Base-by-base conservation (phyloP, 30 jellyfish, hydroid and myxozoan genomes). In the Haliclystus octoradiatus region DNA sequence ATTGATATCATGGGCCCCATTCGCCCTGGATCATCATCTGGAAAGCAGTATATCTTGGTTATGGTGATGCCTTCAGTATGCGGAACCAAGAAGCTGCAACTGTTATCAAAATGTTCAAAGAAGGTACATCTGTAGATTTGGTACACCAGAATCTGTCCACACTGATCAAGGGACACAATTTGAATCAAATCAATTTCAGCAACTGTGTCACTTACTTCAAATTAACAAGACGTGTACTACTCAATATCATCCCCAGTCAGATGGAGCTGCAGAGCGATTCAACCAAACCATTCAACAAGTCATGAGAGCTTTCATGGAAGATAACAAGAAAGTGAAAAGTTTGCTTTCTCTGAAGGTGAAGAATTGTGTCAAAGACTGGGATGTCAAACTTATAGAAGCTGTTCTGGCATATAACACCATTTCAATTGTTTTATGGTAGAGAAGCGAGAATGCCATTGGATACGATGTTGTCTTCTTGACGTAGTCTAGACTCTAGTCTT, bases 1-100 rank as follows among this genome's bases (percentile, higher is more conserved):
- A 61, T 72, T 71, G 87, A 66, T 33, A 5, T 53, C 31, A 72
- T 73, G 87, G 83, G 82, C 0, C 82, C 94, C 70, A 61, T 81
- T 28, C 57, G 57, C 19, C 93, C 85, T 72, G 40, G n/a, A 34
- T 65, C 93, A 30, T 27, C 76, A 23, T 24, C 73, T 2, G 85
- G 93, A 33, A 80, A 70, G 47, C 69, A 71, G 60, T 82, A 80
- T 52, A 15, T 80, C 0, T 71, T 80, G 30, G 93, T 80, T 30
- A 72, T 71, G 50, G 75, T 28, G 93, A 70, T 32, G 85, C 79
- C n/a, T 78, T 69, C 35, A 62, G 66, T 50, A 57, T 70, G 52
- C 33, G 23, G 47, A 70, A 72, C 62, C 80, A 71, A 31, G 49
- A 65, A 28, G 81, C 87, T 15, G 31, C 62, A 15, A 77, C 82